Conservation (phyloP, 2,888 invertebrate genomes). For the Chaetoderma sp. region DNA sequence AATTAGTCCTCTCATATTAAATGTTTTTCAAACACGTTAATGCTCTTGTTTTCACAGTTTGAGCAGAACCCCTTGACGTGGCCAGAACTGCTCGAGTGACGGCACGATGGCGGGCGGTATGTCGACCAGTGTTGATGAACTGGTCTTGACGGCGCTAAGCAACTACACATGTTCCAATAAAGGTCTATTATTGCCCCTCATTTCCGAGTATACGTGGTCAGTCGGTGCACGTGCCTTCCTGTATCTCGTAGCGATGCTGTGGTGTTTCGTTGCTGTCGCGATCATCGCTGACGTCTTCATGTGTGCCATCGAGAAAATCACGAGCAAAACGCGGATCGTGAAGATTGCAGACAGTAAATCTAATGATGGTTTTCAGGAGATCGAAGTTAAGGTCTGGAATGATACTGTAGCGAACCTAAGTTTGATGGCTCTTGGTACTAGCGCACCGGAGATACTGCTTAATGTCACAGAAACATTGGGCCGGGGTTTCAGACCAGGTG, state of each 20-base stretch:
- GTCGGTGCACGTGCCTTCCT: slow-evolving; percentile 67
- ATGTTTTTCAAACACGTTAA: too few species aligned
- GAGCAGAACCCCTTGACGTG: too few species aligned
- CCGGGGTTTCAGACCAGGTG: slow-evolving; percentile 69
- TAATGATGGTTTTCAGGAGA: slow-evolving; percentile 63
- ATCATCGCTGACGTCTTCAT: slow-evolving; percentile 76
- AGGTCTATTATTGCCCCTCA: slow-evolving; percentile 70
- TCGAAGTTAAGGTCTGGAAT: slow-evolving; percentile 74
- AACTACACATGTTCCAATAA: slow-evolving; percentile 51
- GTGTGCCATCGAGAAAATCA: slow-evolving; percentile 75
- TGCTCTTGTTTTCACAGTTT: too few species aligned
- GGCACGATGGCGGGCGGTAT: too few species aligned
- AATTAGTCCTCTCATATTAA: too few species aligned
- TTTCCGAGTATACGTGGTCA: slow-evolving; percentile 72
- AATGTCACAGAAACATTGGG: slow-evolving; percentile 72
- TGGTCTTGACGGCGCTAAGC: slow-evolving; percentile 37
- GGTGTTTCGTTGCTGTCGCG: slow-evolving; percentile 75
- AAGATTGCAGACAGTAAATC: slow-evolving; percentile 51
- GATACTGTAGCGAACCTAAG: slow-evolving; percentile 75
- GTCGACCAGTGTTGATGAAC: too few species aligned
- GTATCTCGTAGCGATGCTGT: slow-evolving; percentile 72
- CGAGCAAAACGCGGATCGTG: slow-evolving; percentile 72
- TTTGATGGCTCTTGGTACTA: slow-evolving; percentile 74
- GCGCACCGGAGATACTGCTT: slow-evolving; percentile 74
- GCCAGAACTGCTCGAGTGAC: too few species aligned